Base-by-base conservation (phyloP, 2,113 vertebrate genomes). In the Tonatia bakeri region DNA sequence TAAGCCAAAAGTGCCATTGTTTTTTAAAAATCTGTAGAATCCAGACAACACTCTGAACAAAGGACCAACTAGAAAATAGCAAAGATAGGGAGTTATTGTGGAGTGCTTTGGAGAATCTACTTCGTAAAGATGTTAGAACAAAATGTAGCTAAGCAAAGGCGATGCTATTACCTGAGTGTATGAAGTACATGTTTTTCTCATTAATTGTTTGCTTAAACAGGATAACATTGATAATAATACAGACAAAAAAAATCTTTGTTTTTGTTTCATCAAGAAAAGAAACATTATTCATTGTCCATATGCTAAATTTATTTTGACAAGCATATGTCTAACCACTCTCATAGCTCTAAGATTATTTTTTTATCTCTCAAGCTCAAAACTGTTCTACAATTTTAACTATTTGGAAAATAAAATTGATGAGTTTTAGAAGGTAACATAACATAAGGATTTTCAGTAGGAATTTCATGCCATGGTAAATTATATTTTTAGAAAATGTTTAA, bases 181-280 rank as follows among this genome's bases (percentile, higher is more conserved):
- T 93, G 70, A 93, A 91, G n/a, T 54, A 84, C 31, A 50, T 65
- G 81, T 72, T 89, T 19, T 97, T 7, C 89, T 93, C 40, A 92
- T 94, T 81, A 84, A 33, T 73, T 90, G 72, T 90, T 92, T 93
- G n/a, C 70, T 95, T 75, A 75, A 97, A 92, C 15, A 91, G 38
- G 38, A 65, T 24, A 80, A 36, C 50, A 94, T 4, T 91, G 33
- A 91, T 79, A 65, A 85, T 6, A 95, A 87, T 28, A 40, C 40
- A 93, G 11, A 45, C 15, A 20, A 83, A 61, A 52, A 91, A 82
- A 43, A 28, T 33, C 13, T 91, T 84, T 52, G 16, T 50, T 93
- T 86, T 54, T 97, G 43, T 69, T 96, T 65, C 9, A 75, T 56
- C 24, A 79, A 28, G 38, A 86, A 82, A 80, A 75, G 79, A 82